Percentiles rank a stretch among this genome's conserved stretches.
phyloP scores from a whole-genome alignment of 2,113 vertebrate species.

The Sminthopsis crassicaudata region DNA sequence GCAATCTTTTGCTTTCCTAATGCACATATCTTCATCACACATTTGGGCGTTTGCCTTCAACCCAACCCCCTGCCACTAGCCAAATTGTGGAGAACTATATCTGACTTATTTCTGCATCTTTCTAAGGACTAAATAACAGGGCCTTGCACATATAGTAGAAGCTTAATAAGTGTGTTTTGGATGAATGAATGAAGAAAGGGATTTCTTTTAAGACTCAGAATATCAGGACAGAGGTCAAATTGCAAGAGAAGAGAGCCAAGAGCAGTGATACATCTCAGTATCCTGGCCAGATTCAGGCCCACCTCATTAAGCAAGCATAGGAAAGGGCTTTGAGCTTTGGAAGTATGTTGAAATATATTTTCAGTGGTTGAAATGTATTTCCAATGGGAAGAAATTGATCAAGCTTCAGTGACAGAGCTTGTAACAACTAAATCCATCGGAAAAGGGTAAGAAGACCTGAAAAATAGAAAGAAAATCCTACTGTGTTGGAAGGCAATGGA shows the following conservation, averaged over 20 bases:
- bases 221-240: not conserved
- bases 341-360: constrained; percentile 55
- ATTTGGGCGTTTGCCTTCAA: not conserved
- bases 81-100: not conserved
- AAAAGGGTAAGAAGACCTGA: not conserved
- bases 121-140: not conserved
- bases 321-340: constrained; percentile 53
- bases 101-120: not conserved
- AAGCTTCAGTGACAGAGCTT: not conserved
- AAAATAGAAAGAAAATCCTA: not conserved
- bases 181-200: not conserved
- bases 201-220: not conserved
- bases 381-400: constrained; percentile 14
- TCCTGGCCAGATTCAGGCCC: not conserved
- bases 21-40: not conserved
- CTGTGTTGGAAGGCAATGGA: fast-evolving
- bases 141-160: not conserved
- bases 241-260: not conserved
- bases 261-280: not conserved
- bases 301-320: constrained; percentile 60
- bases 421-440: fast-evolving
- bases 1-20: not conserved
- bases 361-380: constrained; percentile 48
- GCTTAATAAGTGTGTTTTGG: not conserved
- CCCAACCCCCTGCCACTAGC: not conserved